A percentile compares a stretch with the other conserved stretches of the same genome.
Evolutionary conservation across 1,140 invertebrate genomes (phyloP).

Genomic region (Xylocopa sonorina): DNA sequence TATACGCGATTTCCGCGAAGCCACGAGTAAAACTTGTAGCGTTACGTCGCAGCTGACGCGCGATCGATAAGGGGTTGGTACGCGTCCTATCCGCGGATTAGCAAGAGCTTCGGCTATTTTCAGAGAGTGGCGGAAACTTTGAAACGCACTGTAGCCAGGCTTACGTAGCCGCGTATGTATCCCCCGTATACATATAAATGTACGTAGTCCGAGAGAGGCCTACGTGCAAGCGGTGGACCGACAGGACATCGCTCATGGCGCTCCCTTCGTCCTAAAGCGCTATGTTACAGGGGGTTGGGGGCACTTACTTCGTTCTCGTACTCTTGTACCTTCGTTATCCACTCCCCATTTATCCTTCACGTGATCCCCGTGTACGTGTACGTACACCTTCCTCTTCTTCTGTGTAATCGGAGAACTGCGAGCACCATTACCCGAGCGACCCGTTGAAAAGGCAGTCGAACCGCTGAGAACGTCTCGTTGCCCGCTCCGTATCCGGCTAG

Average conservation of each 20-base stretch:
- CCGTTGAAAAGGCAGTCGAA: conserved; percentile 59
- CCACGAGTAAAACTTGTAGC: too few species aligned
- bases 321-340: conserved; percentile 79
- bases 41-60: too few species aligned
- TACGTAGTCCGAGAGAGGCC: conserved; percentile 48
- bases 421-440: conserved; percentile 67
- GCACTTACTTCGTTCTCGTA: conserved; percentile 73
- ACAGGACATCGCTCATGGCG: conserved; percentile 77
- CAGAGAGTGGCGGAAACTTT: not conserved
- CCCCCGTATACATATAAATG: conserved; percentile 14
- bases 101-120: not conserved
- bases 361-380: conserved; percentile 60
- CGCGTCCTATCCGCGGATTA: too few species aligned
- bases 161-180: conserved; percentile 6
- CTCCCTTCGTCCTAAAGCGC: conserved; percentile 71
- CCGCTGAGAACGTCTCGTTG: conserved; percentile 44
- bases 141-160: conserved; percentile 30
- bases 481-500: conserved; percentile 30
- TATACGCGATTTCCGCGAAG: too few species aligned
- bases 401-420: conserved; percentile 72
- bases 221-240: conserved; percentile 68
- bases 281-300: conserved; percentile 64
- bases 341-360: conserved; percentile 75
- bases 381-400: conserved; percentile 53
- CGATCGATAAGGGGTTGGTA: too few species aligned